These are phyloP conservation scores for Andrena bucephala DNA, from an alignment of 2,888 invertebrate species.

Conservation along the genomic window DNA sequence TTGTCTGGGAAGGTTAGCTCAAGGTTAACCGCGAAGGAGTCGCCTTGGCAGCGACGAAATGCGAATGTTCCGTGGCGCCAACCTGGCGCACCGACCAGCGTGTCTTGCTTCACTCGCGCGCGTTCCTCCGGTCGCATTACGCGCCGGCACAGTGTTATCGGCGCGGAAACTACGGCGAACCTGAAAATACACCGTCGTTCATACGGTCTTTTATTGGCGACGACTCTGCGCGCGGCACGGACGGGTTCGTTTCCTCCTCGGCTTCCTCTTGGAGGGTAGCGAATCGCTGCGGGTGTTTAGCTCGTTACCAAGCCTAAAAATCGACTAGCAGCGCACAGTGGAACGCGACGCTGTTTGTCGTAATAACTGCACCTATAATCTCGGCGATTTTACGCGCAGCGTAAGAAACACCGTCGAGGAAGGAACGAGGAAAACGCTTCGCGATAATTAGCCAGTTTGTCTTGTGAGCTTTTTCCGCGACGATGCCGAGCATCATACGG, in stretches of 20 bases:
- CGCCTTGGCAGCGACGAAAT: slow-evolving; percentile 31
- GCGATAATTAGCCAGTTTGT: slow-evolving; percentile 58
- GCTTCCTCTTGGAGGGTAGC: slow-evolving; percentile 6
- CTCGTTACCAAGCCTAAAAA: slow-evolving; percentile 18
- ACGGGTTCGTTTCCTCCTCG: slow-evolving; percentile 39
- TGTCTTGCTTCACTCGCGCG: slow-evolving; percentile 30
- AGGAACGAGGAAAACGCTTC: slow-evolving; percentile 12
- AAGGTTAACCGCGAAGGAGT: slow-evolving; percentile 45
- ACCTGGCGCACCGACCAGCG: slow-evolving; percentile 49
- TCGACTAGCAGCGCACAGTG: not conserved
- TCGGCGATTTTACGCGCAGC: slow-evolving; percentile 31
- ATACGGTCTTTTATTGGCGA: slow-evolving; percentile 56
- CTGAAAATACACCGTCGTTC: slow-evolving; percentile 47
- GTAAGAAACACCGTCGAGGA: not conserved
- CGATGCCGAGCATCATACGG: slow-evolving; percentile 38
- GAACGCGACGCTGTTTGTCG: slow-evolving; percentile 27
- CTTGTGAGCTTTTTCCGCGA: slow-evolving; percentile 44
- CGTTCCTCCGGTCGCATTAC: slow-evolving; percentile 37
- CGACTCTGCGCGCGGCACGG: slow-evolving; percentile 38
- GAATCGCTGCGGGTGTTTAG: slow-evolving; percentile 22
- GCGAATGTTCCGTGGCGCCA: slow-evolving; percentile 62
- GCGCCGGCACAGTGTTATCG: not conserved
- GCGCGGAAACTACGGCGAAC: slow-evolving; percentile 31
- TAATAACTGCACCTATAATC: slow-evolving; percentile 52
- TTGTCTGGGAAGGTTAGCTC: slow-evolving; percentile 34